A percentile compares a stretch with the other conserved stretches of the same genome.
Evolutionary conservation across 2,888 invertebrate genomes (phyloP).

Genomic region (Smittia sp.): DNA sequence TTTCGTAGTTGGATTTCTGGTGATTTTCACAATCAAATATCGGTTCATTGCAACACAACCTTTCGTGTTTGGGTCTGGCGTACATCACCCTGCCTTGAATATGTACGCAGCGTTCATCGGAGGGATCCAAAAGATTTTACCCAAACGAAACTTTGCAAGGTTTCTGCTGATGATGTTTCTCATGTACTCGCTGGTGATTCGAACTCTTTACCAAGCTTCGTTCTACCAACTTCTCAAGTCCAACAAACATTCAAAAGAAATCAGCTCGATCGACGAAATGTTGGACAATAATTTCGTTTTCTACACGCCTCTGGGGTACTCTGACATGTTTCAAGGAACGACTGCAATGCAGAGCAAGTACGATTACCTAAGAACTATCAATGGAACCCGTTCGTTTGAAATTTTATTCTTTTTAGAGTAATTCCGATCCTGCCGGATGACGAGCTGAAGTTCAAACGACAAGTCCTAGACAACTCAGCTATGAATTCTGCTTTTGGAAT

Average conservation of each 20-base stretch:
- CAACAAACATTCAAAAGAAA: not conserved
- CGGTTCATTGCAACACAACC: not conserved
- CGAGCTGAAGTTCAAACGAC: no score
- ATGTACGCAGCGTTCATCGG: conserved; percentile 6
- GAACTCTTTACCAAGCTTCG: not conserved
- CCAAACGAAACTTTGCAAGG: conserved; percentile 25
- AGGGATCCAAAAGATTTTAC: not conserved
- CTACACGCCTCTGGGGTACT: not conserved
- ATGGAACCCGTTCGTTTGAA: no score
- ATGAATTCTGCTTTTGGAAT: no score
- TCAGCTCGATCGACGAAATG: not conserved
- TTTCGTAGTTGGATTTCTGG: conserved; percentile 2
- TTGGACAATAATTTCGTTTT: not conserved
- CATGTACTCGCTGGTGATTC: not conserved
- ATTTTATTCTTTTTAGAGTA: no score
- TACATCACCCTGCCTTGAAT: not conserved
- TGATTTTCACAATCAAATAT: not conserved
- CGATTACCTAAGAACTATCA: no score
- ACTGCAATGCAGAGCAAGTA: not conserved
- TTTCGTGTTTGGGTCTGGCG: conserved; percentile 15
- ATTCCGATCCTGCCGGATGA: no score
- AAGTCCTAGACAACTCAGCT: no score
- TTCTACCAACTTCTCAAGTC: not conserved
- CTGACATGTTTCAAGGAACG: not conserved
- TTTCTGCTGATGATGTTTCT: not conserved